Evolutionary conservation across 2,888 invertebrate species (phyloP), one percentile per base, ranked within the genome.

Genomic region (Amorpha juglandis): DNA sequence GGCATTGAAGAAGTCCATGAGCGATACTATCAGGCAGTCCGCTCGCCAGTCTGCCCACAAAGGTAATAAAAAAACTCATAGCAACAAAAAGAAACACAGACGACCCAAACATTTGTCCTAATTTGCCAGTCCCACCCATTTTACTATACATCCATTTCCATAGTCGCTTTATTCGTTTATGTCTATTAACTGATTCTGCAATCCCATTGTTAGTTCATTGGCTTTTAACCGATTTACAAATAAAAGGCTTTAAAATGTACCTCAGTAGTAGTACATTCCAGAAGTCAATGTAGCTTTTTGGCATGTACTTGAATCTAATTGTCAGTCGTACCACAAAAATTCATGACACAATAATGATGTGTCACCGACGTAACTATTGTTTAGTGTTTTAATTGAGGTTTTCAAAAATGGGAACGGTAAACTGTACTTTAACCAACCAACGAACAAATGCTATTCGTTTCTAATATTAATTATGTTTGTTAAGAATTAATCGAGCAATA

Each of bases 361-460:
- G 78, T 72, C 76, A 75, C 71, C 76, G 74, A 76, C 78, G 75
- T 74, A 74, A 71, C 78, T 74, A 82, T 81, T 83, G 82, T 82
- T 71, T 76, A 79, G 74, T 78, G 78, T 79, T 76, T 64, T 67
- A 72, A 72, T 74, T 76, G 71, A 78, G 74, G 74, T 70, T 73
- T 62, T 51, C 35, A 55, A 65, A 42, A 58, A 12, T 38, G 38
- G 19, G 58, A 58, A 58, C 58, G 19, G 16, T 38, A 11, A 58
- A 58, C 58, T 38, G 58, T 58, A 58, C 42, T 58, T 58, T 42
- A 16, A 38, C 3, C 9, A 50, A 9, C 8, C 45, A 45, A 12
- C 3, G 45, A 12, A 45, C 11, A 45, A 45, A 45, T 27, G 27
- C 27, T 27, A 27, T 27, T 27, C 4, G 4, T 27, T 27, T 27